Evolutionary conservation across 2,888 invertebrate species (phyloP).

Genomic region (Phengaris alcon): DNA sequence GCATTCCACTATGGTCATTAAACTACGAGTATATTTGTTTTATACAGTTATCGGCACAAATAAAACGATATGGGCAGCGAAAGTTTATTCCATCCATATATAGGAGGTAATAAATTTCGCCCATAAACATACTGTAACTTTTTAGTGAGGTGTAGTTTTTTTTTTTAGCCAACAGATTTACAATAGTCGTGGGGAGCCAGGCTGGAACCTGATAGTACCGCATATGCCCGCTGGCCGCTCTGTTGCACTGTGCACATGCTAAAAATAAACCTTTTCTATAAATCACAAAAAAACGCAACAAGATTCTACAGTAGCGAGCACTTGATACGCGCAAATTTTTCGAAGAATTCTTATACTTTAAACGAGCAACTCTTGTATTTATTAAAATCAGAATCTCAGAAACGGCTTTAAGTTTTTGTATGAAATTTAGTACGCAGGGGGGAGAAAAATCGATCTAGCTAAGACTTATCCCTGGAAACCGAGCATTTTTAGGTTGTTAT

Average conservation of each 20-base stretch:
- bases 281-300: background rate
- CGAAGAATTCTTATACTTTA: too few species aligned
- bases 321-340: too few species aligned
- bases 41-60: constrained; percentile 9
- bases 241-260: background rate
- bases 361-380: too few species aligned
- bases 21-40: background rate
- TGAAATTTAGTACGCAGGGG: too few species aligned
- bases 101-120: constrained; percentile 22
- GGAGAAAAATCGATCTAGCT: too few species aligned
- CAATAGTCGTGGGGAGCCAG: constrained; percentile 16
- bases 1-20: constrained; percentile 3
- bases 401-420: too few species aligned
- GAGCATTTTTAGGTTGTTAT: too few species aligned
- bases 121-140: constrained; percentile 5
- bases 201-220: constrained; percentile 15
- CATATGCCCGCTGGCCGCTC: constrained; percentile 13
- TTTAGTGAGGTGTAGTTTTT: constrained; percentile 4
- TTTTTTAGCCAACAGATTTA: constrained; percentile 15
- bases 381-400: too few species aligned
- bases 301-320: too few species aligned
- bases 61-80: constrained; percentile 14
- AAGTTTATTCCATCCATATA: constrained; percentile 21
- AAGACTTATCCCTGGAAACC: too few species aligned
- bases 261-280: background rate